phyloP scores from a whole-genome alignment of 2,888 invertebrate genomes.

The Drosophila mimica region DNA sequence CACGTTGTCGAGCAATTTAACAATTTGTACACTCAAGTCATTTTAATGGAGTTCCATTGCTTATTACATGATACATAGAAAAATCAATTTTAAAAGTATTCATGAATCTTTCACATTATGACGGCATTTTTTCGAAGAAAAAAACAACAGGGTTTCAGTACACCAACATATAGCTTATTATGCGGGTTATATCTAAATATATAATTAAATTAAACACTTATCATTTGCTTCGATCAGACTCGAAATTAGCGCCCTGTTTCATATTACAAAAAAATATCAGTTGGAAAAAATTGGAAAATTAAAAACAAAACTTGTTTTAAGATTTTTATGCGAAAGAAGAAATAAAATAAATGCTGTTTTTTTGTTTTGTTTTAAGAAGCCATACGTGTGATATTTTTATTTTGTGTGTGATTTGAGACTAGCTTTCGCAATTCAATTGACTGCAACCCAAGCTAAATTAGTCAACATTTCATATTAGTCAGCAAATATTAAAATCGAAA shows the following conservation, averaged over 20 bases:
- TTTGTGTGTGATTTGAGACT: neutral
- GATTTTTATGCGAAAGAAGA: neutral
- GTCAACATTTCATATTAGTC: conserved; percentile 34
- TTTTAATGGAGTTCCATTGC: conserved; percentile 1
- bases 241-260: neutral
- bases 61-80: neutral
- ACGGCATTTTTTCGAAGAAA: neutral
- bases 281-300: neutral
- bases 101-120: neutral
- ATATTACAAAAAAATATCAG: neutral
- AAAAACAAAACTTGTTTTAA: neutral
- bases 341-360: neutral
- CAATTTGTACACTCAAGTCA: neutral
- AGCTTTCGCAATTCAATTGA: neutral
- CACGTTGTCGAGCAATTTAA: conserved; percentile 25
- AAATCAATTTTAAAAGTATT: neutral
- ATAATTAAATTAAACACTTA: neutral
- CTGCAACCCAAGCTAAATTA: conserved; percentile 7
- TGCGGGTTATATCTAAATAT: neutral
- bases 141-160: neutral
- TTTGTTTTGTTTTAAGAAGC: neutral
- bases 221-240: neutral
- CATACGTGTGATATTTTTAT: neutral
- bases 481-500: conserved; percentile 21
- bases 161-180: neutral